Base-by-base conservation (phyloP, 2,888 invertebrate genomes). In the Hetaerina titia region DNA sequence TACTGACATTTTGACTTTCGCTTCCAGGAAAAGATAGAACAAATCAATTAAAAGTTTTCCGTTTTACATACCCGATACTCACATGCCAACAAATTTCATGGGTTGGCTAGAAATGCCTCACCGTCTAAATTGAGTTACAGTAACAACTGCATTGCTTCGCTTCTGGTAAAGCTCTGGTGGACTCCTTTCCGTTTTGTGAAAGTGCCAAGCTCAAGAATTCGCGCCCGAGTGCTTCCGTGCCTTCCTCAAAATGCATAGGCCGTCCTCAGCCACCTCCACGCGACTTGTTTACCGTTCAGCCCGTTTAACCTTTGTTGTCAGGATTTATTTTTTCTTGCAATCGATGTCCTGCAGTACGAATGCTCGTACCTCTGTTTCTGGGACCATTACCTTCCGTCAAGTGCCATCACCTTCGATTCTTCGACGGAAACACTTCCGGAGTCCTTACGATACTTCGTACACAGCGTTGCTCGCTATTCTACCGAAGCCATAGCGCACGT, bases 391-490 rank as follows among this genome's bases (percentile, higher is more conserved):
- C 81, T 81, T 81, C 81, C 81, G 25, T 11, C 22, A 11, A 15
- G 31, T 81, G 31, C 31, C 45, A 45, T 25, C 15, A 81, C 25
- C 81, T 5, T 81, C 81, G 25, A 81, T 81, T 4, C 31, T 31
- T 31, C n/a, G n/a, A 81, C 81, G 81, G 81, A 31, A 81, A 81
- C 31, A 81, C 81, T 81, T 81, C 81, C 81, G 81, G 25, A 15
- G 25, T 31, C 69, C 81, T 31, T 31, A 31, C 25, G 81, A 31
- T 31, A n/a, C 81, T 11, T 31, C 45, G 45, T 45, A 45, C 4
- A 45, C 45, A 45, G 45, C 45, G 45, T 45, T 45, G 13, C 31
- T 25, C 13, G 74, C 74, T 9, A n/a, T 8, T 8, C 31, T 31
- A 13, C 31, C 81, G 31, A 31, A 31, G 81, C 4, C 81, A 81